phyloP scores from a whole-genome alignment of 2,113 vertebrate genomes.

The Otolemur garnettii region DNA sequence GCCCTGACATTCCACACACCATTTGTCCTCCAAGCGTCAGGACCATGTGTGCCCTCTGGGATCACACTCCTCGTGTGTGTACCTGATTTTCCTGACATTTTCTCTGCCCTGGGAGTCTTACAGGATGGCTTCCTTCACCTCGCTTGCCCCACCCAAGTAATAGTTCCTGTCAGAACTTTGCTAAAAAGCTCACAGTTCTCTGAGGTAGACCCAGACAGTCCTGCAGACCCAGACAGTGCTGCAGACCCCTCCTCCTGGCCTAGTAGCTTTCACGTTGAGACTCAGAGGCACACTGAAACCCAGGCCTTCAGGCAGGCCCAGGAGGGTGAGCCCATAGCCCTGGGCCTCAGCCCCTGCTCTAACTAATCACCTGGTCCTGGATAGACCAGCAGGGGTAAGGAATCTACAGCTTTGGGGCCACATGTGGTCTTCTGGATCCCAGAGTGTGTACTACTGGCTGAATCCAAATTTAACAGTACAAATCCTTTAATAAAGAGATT shows the following conservation, averaged over 20 bases:
- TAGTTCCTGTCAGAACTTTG: background rate
- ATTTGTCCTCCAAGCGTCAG: background rate
- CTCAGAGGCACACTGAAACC: no score
- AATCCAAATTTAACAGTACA: no score
- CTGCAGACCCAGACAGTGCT: background rate
- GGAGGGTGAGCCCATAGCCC: background rate
- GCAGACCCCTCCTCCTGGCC: background rate
- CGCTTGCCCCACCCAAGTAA: background rate
- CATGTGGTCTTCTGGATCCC: no score
- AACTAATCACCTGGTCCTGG: background rate
- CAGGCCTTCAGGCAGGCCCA: background rate
- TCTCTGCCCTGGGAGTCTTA: background rate
- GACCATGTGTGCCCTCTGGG: no score
- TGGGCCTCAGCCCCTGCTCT: background rate
- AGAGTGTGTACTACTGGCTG: no score
- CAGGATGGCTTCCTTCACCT: accelerated
- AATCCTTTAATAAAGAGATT: no score
- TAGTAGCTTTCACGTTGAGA: no score
- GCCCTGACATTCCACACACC: background rate
- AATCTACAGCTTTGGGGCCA: no score
- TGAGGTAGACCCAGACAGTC: background rate
- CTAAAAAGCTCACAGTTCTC: background rate
- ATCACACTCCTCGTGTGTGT: accelerated
- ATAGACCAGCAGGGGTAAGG: background rate
- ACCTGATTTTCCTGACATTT: no score